Evolutionary conservation across 2,888 invertebrate species (phyloP).

Genomic region (Stramonita haemastoma): DNA sequence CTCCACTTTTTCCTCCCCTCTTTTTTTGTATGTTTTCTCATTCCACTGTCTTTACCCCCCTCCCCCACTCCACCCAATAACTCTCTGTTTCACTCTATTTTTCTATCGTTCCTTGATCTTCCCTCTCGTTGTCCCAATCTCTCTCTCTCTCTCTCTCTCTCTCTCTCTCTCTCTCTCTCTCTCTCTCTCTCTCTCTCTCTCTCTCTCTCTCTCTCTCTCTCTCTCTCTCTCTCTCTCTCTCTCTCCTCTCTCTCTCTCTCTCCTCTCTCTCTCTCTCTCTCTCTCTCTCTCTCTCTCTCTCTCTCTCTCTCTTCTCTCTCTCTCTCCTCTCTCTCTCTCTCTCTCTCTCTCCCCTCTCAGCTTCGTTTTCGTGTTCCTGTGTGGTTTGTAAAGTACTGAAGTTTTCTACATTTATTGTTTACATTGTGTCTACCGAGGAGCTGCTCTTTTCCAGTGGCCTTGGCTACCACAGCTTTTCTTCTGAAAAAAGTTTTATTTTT

Average conservation of each 20-base stretch:
- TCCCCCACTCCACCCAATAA: neutral
- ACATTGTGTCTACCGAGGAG: too few species aligned
- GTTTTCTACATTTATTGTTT: too few species aligned
- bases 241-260: neutral
- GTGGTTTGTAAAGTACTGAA: too few species aligned
- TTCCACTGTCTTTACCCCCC: too few species aligned
- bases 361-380: too few species aligned
- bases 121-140: neutral
- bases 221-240: neutral
- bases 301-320: neutral
- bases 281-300: neutral
- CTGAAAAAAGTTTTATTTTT: too few species aligned
- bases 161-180: conserved; percentile 1
- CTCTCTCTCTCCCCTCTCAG: neutral
- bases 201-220: neutral
- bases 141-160: conserved; percentile 11
- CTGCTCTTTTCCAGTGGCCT: too few species aligned
- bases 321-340: neutral
- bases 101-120: neutral
- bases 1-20: too few species aligned
- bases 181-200: neutral
- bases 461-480: too few species aligned
- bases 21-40: too few species aligned
- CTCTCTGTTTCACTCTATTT: neutral
- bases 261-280: neutral